phyloP scores from a whole-genome alignment of 2,888 invertebrate genomes.

The Heliconius ethilla region DNA sequence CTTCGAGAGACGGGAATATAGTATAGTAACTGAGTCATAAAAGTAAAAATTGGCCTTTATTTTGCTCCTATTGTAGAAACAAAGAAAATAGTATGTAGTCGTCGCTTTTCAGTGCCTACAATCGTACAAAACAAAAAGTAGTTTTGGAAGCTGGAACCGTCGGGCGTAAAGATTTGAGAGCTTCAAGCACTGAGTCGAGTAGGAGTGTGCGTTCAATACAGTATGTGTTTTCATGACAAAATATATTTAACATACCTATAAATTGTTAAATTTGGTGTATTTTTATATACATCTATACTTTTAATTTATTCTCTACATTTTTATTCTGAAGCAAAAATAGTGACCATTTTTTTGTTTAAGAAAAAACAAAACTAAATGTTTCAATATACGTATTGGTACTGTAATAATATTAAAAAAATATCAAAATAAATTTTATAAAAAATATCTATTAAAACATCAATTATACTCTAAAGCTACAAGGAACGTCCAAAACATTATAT shows the following conservation, averaged over 20 bases:
- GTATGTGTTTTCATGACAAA: constrained; percentile 17
- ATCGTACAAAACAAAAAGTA: constrained; percentile 24
- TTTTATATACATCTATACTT: too few relatives aligned
- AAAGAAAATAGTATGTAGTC: constrained; percentile 29
- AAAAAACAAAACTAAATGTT: too few relatives aligned
- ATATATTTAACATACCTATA: not conserved
- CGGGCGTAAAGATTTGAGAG: constrained; percentile 20
- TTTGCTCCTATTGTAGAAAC: constrained; percentile 25
- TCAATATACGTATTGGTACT: too few relatives aligned
- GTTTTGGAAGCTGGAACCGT: constrained; percentile 27
- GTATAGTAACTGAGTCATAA: constrained; percentile 27
- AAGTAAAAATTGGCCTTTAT: constrained; percentile 13
- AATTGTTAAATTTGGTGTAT: not conserved
- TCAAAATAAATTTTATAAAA: not conserved
- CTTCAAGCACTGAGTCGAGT: constrained; percentile 19
- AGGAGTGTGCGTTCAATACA: constrained; percentile 7
- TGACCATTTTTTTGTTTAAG: too few relatives aligned
- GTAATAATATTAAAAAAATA: too few relatives aligned
- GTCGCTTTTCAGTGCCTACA: constrained; percentile 20
- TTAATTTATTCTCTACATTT: too few relatives aligned
- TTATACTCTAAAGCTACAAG: not conserved
- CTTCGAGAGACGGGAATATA: constrained; percentile 11
- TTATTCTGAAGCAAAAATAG: too few relatives aligned
- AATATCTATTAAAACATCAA: not conserved
- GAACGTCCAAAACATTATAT: not conserved